These are phyloP conservation scores for Drosophila affinis DNA, from an alignment of 2,888 invertebrate species.

Conservation along the genomic window DNA sequence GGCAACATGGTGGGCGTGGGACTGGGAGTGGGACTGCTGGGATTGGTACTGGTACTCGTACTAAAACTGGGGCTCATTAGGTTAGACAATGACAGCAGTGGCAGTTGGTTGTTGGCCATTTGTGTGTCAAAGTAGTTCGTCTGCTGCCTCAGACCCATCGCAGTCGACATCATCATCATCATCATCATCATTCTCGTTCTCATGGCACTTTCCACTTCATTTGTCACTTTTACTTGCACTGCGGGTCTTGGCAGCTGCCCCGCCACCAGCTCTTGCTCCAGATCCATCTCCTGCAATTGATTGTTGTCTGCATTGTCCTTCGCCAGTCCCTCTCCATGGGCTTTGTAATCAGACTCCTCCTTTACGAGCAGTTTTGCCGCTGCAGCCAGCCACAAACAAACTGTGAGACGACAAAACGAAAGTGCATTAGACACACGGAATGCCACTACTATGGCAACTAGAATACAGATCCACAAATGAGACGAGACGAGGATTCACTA, in stretches of 20 bases:
- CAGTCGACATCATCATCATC: slow-evolving; percentile 25
- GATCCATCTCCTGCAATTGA: slow-evolving; percentile 58
- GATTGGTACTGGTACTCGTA: neutral
- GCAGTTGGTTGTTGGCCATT: slow-evolving; percentile 39
- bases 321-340: slow-evolving; percentile 8
- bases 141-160: slow-evolving; percentile 25
- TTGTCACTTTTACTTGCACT: slow-evolving; percentile 78
- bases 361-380: slow-evolving; percentile 57
- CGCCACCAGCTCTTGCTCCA: slow-evolving; percentile 6
- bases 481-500: slow-evolving; percentile 16
- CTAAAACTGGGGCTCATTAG: slow-evolving; percentile 48
- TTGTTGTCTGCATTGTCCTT: slow-evolving; percentile 67
- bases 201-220: slow-evolving; percentile 77
- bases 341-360: slow-evolving; percentile 62
- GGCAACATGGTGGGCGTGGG: slow-evolving; percentile 42
- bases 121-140: slow-evolving; percentile 50
- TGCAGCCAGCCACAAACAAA: slow-evolving; percentile 74
- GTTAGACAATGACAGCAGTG: slow-evolving; percentile 37
- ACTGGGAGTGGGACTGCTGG: neutral
- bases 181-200: slow-evolving; percentile 31
- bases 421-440: slow-evolving; percentile 64
- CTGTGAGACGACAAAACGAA: slow-evolving; percentile 60
- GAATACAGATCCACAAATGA: slow-evolving; percentile 42
- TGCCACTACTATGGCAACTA: slow-evolving; percentile 44
- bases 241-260: slow-evolving; percentile 54